These are phyloP conservation scores for Cranoglanis bouderius DNA, from an alignment of 2,113 vertebrate species.

Conservation along the genomic window DNA sequence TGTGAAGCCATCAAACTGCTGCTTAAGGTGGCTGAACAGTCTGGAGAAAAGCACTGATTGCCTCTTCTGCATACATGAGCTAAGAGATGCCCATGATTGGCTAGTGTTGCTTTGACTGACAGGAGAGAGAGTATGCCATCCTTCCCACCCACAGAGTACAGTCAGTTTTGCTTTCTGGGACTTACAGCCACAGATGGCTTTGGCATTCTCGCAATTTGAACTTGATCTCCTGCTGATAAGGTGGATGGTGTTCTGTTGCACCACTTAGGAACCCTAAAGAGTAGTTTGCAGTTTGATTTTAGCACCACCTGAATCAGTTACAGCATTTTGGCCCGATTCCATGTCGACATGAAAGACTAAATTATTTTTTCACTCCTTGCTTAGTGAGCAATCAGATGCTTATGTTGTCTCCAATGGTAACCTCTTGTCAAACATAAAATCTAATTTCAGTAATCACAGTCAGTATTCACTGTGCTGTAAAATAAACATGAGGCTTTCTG, in stretches of 20 bases:
- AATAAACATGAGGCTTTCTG: conserved; percentile 26
- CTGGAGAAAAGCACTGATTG: background rate
- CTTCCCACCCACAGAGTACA: background rate
- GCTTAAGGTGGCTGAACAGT: background rate
- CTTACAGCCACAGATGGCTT: background rate
- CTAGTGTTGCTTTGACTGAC: background rate
- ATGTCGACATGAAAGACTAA: background rate
- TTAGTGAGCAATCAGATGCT: background rate
- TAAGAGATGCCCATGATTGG: background rate
- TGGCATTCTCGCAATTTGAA: background rate
- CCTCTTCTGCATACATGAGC: background rate
- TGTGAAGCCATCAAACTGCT: background rate
- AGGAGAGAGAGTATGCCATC: background rate
- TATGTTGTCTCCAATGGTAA: conserved; percentile 12
- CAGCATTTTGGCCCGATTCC: conserved; percentile 1
- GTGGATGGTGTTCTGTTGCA: background rate
- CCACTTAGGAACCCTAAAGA: background rate
- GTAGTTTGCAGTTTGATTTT: background rate
- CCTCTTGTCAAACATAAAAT: conserved; percentile 28
- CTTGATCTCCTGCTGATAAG: background rate
- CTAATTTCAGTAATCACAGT: conserved; percentile 36
- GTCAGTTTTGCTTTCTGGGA: background rate
- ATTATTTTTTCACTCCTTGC: background rate
- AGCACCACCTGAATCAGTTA: conserved; percentile 16
- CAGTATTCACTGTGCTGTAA: conserved; percentile 15